Conservation (phyloP, 2,888 invertebrate species). For the Chloroclystis v-ata region DNA sequence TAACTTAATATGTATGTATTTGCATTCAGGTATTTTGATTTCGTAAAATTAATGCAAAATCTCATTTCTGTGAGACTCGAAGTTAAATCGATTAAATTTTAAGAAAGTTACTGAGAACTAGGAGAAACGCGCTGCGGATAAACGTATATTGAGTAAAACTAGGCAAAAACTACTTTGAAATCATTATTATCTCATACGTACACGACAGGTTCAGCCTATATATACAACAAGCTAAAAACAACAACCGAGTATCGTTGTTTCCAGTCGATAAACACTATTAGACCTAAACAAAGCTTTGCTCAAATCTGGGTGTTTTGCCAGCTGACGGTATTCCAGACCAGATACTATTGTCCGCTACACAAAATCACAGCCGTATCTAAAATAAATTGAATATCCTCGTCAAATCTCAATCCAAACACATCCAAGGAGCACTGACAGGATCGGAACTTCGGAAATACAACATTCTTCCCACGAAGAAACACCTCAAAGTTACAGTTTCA, state of each 20-base stretch:
- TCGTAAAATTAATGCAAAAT: no score
- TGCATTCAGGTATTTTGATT: no score
- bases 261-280: neutral
- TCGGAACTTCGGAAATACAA: slow-evolving; percentile 6
- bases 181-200: neutral
- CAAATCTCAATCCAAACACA: slow-evolving; percentile 9
- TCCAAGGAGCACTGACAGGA: slow-evolving; percentile 17
- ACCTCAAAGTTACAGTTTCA: slow-evolving; percentile 10
- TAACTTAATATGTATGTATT: no score
- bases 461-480: slow-evolving; percentile 11
- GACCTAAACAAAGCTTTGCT: slow-evolving; percentile 4
- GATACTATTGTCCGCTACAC: neutral
- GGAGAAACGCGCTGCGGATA: slow-evolving; percentile 1
- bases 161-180: neutral
- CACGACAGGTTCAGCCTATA: neutral
- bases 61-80: no score
- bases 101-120: neutral
- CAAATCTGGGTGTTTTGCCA: neutral
- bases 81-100: no score
- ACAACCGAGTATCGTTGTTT: neutral
- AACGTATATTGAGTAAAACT: slow-evolving; percentile 8
- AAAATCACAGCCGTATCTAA: neutral
- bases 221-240: neutral
- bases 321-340: neutral
- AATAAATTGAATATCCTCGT: neutral